Base-by-base conservation (phyloP, 2,113 vertebrate species). In the Ictalurus furcatus region DNA sequence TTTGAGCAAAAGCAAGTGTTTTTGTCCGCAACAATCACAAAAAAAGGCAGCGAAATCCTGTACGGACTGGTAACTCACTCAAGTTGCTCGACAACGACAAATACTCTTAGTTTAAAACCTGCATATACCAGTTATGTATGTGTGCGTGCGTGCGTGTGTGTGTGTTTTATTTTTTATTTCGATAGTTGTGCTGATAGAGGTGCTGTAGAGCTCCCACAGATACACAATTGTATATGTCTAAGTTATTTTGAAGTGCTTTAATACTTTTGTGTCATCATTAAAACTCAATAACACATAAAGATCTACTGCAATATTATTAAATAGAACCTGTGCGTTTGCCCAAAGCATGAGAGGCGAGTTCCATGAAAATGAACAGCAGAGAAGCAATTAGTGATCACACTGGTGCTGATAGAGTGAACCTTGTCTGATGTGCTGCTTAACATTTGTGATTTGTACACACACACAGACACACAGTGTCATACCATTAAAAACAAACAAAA, bases 321-420 rank as follows among this genome's bases (percentile, higher is more conserved):
- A 19, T 73, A 9, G 28, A 30, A 69, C 28, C 13, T 84, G 81
- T 85, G 71, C 67, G 40, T 69, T 11, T 44, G 74, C 40, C 12
- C 71, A 59, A 28, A 44, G n/a, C 34, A 11, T 69, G 74, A 85
- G 83, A 25, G 52, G 79, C 76, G 89, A 87, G 85, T 89, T 87
- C 84, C 92, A 95, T 95, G 94, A 94, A 94, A 92, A 95, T 96
- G 96, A 96, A 95, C 93, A 95, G 96, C 95, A 95, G 93, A 92
- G 91, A 92, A 93, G 95, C 93, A 95, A 95, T 95, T 95, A 96
- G 94, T 94, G 92, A 93, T 94, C 92, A 90, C 93, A 94, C 92
- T 92, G 92, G 91, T 92, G 92, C 89, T 92, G 92, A 92, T 92
- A 91, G 92, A 92, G 92, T 78, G 79, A 76, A 81, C 89, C n/a